Percentiles rank a stretch among this genome's conserved stretches.
phyloP scores from a whole-genome alignment of 2,113 vertebrate species.

The Empidonax traillii region DNA sequence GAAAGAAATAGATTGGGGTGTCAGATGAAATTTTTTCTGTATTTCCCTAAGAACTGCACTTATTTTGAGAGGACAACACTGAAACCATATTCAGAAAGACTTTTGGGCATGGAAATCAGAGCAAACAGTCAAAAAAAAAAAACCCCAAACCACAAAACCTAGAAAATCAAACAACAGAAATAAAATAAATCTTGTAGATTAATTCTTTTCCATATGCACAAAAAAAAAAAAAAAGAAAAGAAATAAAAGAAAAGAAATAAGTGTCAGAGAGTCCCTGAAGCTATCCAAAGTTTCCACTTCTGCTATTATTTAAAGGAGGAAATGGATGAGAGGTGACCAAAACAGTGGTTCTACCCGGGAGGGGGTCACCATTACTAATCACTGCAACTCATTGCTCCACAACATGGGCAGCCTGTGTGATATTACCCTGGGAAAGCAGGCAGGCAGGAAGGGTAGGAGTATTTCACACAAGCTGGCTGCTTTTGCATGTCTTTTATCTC shows the following conservation, averaged over 20 bases:
- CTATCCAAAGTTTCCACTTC: neutral
- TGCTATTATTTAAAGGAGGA: neutral
- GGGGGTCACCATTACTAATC: neutral
- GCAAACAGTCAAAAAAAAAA: too few relatives aligned
- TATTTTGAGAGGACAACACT: neutral
- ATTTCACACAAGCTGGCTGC: conserved; percentile 21
- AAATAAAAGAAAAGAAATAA: too few relatives aligned
- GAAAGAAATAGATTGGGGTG: neutral
- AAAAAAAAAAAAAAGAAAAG: too few relatives aligned
- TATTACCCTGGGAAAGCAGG: conserved; percentile 27
- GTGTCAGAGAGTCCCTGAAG: neutral
- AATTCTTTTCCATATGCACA: neutral
- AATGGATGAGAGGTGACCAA: neutral
- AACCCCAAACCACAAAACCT: neutral
- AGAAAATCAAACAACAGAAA: neutral
- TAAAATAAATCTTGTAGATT: neutral
- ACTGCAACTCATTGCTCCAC: accelerated
- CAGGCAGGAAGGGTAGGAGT: conserved; percentile 12
- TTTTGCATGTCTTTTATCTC: conserved; percentile 50
- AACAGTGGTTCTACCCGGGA: neutral
- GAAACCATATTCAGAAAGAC: neutral
- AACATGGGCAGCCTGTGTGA: accelerated
- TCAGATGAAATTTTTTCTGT: neutral
- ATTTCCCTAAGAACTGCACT: neutral
- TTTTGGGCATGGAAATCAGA: neutral